Conservation (phyloP, 2,113 vertebrate genomes). For the Oceanites oceanicus region DNA sequence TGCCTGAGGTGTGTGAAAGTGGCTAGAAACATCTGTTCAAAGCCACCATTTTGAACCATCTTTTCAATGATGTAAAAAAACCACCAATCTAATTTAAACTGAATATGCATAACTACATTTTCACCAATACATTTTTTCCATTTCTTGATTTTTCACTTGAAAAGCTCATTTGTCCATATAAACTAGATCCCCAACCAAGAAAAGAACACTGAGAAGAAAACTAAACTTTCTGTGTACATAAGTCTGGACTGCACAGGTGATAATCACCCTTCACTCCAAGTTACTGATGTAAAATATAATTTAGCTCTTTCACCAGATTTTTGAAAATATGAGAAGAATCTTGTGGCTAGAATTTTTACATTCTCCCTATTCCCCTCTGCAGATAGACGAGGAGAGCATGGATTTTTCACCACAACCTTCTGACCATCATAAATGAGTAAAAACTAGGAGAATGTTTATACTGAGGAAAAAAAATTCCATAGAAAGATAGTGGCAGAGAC, state of each 20-base stretch:
- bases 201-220: not conserved
- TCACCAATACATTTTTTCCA: not conserved
- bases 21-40: slow-evolving; percentile 20
- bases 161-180: not conserved
- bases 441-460: not conserved
- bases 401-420: not conserved
- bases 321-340: not conserved
- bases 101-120: not conserved
- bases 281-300: not conserved
- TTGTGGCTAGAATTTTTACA: not conserved
- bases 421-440: not conserved
- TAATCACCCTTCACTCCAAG: not conserved
- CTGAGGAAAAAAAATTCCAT: not conserved
- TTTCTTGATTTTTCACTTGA: not conserved
- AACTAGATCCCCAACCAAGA: not conserved
- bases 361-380: not conserved
- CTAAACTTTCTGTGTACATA: not conserved
- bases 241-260: not conserved
- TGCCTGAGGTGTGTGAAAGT: slow-evolving; percentile 4
- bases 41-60: not conserved
- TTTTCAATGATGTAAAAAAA: not conserved
- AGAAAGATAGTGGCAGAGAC: not conserved
- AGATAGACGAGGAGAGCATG: not conserved
- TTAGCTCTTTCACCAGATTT: not conserved
- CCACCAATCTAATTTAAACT: not conserved